Base-by-base conservation (phyloP, 2,797 vertebrate species). In the Manis javanica region DNA sequence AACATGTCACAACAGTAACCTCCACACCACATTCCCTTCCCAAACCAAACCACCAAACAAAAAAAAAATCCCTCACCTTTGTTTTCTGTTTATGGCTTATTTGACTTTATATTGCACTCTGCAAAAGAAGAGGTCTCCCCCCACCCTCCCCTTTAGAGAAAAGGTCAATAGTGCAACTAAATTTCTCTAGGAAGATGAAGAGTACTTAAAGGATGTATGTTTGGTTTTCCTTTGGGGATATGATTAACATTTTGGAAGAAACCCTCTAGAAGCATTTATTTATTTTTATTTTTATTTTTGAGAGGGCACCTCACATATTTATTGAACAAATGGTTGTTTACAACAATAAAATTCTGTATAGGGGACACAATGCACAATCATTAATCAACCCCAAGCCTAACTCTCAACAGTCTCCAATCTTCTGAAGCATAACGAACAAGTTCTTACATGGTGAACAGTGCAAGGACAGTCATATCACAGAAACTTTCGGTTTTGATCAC, bases 71-170 rank as follows among this genome's bases (percentile, higher is more conserved):
- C 69, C 63, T 96, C 87, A 81, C 74, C 91, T 94, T 72, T 89
- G 53, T 97, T 96, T 93, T 88, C 69, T 91, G 83, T 96, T 84
- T 95, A 61, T 95, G 96, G 94, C 74, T 96, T 97, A 83, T 64
- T 81, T 94, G 78, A 55, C 78, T 87, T 94, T 87, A 89, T 64
- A 69, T 68, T 74, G 88, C 61, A 77, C 59, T 49, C 79, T 84
- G 26, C 37, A 89, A 75, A 93, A 77, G 57, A 75, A 91, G 75
- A 91, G 39, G 46, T 81, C 29, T 51, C 34, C 59, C 37, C 21
- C 21, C 2, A 3, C 8, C 13, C 26, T 66, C 34, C 49, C 15
- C 46, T 74, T 87, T 72, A 95, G 82, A 77, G 82, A 84, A 77
- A 64, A 77, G 94, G 85, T 86, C 64, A 92, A n/a, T 85, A 46